Evolutionary conservation across 2,888 invertebrate genomes (phyloP), one percentile per base, ranked within the genome.

Genomic region (Heliconius ethilla): DNA sequence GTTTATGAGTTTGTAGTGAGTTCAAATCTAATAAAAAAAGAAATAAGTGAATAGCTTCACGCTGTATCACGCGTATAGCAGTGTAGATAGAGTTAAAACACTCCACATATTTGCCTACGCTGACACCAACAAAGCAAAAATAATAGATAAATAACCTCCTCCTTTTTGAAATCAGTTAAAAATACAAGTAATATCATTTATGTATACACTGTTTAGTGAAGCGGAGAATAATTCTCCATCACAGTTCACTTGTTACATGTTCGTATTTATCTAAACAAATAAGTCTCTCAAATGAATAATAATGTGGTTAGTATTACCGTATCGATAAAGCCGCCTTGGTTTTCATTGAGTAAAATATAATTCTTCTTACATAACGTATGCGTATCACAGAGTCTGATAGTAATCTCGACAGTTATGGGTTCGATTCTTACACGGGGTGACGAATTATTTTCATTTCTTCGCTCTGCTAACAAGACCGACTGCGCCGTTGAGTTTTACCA

Each of bases 241-340:
- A 65, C 6, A 18, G 29, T 29, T 18, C 33, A 66, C 22, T 22
- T 29, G 29, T 66, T 65, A 66, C 66, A 22, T 9, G 15, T 29
- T 33, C 29, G 33, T 33, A 33, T 66, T 66, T 33, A 66, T 33
- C 66, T 33, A 33, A 66, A 33, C 66, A 66, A 22, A 66, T 66
- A 66, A 66, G 33, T 66, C 22, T 66, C 10, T 66, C 66, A 33
- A 33, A 66, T 66, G 66, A 37, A n/a, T 11, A 37, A 37, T n/a
- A 66, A 37, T 37, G 37, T 18, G 37, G 66, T 37, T 66, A 37
- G 67, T 25, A 27, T 40, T 63, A 15, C 25, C 62, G 62, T 63
- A 63, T 63, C 25, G 62, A 63, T 63, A 27, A 63, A 63, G 27
- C 62, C 62, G 62, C 62, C n/a, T 63, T 27, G 59, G 62, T 63